These are phyloP conservation scores for Trachythela sp. DNA, from an alignment of 64 coral and sea anemone genomes.

Conservation along the genomic window DNA sequence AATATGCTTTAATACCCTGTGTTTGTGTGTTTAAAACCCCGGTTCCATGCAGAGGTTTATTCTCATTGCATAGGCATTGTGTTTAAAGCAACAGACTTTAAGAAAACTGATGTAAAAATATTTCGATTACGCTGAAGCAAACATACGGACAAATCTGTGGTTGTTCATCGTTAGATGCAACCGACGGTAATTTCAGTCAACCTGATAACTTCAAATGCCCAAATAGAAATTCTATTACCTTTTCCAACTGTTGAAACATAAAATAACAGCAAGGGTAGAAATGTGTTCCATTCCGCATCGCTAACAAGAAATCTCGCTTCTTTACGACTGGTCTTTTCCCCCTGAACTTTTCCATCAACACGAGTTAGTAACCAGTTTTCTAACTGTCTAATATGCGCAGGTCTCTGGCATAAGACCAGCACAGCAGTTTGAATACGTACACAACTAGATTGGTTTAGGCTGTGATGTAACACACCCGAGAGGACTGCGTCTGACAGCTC, in stretches of 20 bases:
- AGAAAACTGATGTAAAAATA: too few species aligned
- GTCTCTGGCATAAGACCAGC: background rate
- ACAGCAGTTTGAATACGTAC: background rate
- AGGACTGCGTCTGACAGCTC: background rate
- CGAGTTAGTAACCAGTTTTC: background rate
- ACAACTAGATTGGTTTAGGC: background rate
- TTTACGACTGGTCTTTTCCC: background rate
- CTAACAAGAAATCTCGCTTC: background rate
- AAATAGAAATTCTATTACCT: too few species aligned
- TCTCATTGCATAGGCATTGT: too few species aligned
- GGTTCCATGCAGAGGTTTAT: too few species aligned
- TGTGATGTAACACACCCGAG: background rate
- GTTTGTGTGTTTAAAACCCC: too few species aligned
- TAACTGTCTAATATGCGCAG: background rate
- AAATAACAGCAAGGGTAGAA: background rate
- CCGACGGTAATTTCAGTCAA: too few species aligned
- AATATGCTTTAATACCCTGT: too few species aligned
- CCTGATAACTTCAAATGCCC: too few species aligned
- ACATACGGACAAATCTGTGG: too few species aligned
- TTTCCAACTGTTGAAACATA: background rate
- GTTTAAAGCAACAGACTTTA: too few species aligned
- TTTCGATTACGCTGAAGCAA: too few species aligned
- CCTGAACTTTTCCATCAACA: background rate
- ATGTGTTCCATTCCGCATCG: background rate
- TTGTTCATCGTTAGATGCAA: too few species aligned